Evolutionary conservation across 2,888 invertebrate genomes (phyloP).

Genomic region (Hydraecia micacea): DNA sequence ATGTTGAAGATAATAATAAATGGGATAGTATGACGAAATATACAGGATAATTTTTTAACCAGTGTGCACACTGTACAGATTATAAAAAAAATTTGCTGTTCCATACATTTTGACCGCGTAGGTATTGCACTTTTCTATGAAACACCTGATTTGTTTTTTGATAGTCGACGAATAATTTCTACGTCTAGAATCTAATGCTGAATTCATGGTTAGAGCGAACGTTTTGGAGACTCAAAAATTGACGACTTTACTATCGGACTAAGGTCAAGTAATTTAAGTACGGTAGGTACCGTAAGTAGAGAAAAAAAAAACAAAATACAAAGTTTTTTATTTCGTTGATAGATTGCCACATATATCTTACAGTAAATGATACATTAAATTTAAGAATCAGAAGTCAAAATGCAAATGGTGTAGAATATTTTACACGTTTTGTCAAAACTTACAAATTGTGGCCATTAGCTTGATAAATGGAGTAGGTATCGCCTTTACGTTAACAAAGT

Average conservation of each 20-base stretch:
- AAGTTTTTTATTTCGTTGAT: constrained; percentile 38
- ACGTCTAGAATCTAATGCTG: too few species aligned
- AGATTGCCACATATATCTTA: constrained; percentile 46
- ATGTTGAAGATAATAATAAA: not conserved
- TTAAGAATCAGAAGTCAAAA: constrained; percentile 51
- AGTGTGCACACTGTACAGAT: too few species aligned
- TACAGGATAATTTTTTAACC: too few species aligned
- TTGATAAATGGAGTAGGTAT: constrained; percentile 56
- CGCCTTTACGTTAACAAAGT: constrained; percentile 37
- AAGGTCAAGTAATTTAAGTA: constrained; percentile 5
- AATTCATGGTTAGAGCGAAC: not conserved
- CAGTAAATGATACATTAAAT: constrained; percentile 44
- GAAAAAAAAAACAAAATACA: constrained; percentile 12
- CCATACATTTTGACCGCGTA: too few species aligned
- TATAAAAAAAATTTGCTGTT: too few species aligned
- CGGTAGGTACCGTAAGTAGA: not conserved
- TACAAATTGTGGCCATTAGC: constrained; percentile 58
- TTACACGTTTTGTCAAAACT: constrained; percentile 55
- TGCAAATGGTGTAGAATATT: constrained; percentile 55
- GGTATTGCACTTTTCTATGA: too few species aligned
- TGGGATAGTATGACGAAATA: not conserved
- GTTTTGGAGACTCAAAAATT: not conserved
- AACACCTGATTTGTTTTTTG: too few species aligned
- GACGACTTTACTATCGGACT: not conserved
- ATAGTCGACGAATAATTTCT: too few species aligned